A percentile compares a stretch with the other conserved stretches of the same genome.
phyloP scores from a whole-genome alignment of 2,888 invertebrate genomes.

The Sphinx pinastri region DNA sequence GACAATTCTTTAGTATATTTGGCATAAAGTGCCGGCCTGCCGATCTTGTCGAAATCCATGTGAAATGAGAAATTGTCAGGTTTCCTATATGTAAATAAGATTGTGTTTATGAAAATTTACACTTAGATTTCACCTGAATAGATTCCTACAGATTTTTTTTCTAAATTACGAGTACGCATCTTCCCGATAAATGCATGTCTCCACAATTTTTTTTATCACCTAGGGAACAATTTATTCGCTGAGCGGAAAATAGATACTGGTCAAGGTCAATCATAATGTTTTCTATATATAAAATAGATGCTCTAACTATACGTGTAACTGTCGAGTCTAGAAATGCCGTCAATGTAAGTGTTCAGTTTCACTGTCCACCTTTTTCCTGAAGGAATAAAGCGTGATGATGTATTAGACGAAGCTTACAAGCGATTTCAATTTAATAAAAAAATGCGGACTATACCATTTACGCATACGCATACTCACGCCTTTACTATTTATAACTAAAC shows the following conservation, averaged over 20 bases:
- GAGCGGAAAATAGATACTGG: conserved; percentile 25
- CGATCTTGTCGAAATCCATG: too few relatives aligned
- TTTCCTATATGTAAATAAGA: too few relatives aligned
- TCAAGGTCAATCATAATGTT: conserved; percentile 27
- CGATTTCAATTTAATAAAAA: neutral
- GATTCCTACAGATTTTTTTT: neutral
- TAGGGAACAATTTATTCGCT: conserved; percentile 23
- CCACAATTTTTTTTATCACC: conserved; percentile 24
- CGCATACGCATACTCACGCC: too few relatives aligned
- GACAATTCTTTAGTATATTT: too few relatives aligned
- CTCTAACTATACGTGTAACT: conserved; percentile 17
- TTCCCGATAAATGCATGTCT: neutral
- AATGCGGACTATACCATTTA: too few relatives aligned
- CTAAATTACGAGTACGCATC: neutral
- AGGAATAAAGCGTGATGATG: neutral
- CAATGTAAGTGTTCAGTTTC: neutral
- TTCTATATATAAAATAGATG: conserved; percentile 22
- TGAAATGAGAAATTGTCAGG: too few relatives aligned
- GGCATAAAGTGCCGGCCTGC: too few relatives aligned
- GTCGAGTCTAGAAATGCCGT: neutral
- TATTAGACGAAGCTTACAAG: neutral
- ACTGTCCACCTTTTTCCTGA: neutral
- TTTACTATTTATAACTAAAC: too few relatives aligned
- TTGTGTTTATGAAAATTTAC: too few relatives aligned
- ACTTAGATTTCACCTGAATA: too few relatives aligned